Conservation (phyloP, 1,140 invertebrate species). For the Ips nitidus region DNA sequence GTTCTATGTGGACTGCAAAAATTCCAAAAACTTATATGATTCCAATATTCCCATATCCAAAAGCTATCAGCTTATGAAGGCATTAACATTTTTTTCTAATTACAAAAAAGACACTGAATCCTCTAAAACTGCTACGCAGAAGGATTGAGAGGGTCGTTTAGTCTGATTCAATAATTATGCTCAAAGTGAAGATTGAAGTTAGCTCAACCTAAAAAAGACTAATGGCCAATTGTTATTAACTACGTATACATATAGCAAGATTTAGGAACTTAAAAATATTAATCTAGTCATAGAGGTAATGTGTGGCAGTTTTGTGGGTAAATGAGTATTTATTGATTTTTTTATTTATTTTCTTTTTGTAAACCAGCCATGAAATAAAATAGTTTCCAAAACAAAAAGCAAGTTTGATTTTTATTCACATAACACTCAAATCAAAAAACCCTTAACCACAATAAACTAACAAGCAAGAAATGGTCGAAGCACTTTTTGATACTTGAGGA, state of each 20-base stretch:
- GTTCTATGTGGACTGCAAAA: slow-evolving; percentile 87
- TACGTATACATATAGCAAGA: too few relatives aligned
- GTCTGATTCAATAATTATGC: too few relatives aligned
- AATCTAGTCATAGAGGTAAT: slow-evolving; percentile 21
- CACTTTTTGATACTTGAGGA: not conserved
- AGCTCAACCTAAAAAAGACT: too few relatives aligned
- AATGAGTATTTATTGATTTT: slow-evolving; percentile 1
- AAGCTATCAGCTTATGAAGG: slow-evolving; percentile 89
- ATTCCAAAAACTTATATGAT: slow-evolving; percentile 75
- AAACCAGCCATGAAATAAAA: slow-evolving; percentile 1
- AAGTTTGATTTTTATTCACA: too few relatives aligned
- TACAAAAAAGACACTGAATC: slow-evolving; percentile 66
- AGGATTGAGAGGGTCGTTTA: too few relatives aligned
- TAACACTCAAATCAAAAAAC: too few relatives aligned
- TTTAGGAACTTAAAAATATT: slow-evolving; percentile 12
- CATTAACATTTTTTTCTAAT: slow-evolving; percentile 80
- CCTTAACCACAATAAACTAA: too few relatives aligned
- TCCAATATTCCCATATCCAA: slow-evolving; percentile 88
- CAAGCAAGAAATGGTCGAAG: too few relatives aligned
- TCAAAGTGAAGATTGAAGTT: too few relatives aligned
- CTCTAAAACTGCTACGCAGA: slow-evolving; percentile 33
- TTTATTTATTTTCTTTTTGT: slow-evolving; percentile 1
- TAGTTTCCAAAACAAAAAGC: too few relatives aligned
- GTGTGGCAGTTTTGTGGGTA: slow-evolving; percentile 2
- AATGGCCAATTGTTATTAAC: too few relatives aligned